A percentile compares a stretch with the other conserved stretches of the same genome.
These are phyloP conservation scores for Eilema depressum DNA, from an alignment of 2,888 invertebrate species.

Conservation along the genomic window DNA sequence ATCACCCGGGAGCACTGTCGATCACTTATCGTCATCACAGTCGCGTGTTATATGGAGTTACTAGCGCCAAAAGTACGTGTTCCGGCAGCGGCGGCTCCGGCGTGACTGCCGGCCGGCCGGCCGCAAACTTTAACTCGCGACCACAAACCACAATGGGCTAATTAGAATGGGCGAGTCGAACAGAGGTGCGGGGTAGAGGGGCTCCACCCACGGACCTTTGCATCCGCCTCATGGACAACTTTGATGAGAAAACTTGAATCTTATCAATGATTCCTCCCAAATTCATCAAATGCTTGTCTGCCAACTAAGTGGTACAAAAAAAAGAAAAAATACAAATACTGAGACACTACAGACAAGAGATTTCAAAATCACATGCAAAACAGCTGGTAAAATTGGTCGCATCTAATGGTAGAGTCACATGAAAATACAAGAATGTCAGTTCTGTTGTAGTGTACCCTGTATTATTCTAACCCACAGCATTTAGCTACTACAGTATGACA, in stretches of 20 bases:
- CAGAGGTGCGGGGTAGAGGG: conserved; percentile 69
- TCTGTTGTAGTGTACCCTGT: conserved; percentile 17
- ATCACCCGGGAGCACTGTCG: conserved; percentile 74
- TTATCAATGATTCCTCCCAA: conserved; percentile 62
- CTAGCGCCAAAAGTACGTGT: conserved; percentile 63
- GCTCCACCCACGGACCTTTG: conserved; percentile 83
- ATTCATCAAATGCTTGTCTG: conserved; percentile 50
- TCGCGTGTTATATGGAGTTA: conserved; percentile 65
- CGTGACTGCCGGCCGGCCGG: conserved; percentile 81
- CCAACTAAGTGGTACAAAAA: too few species aligned
- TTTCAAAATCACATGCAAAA: background rate
- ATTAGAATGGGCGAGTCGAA: conserved; percentile 83
- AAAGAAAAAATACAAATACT: conserved; percentile 18
- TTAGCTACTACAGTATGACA: conserved; percentile 34
- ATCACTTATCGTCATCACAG: conserved; percentile 82
- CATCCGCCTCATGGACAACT: conserved; percentile 81
- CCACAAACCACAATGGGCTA: conserved; percentile 86
- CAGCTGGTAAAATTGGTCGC: background rate
- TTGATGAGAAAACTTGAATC: conserved; percentile 70
- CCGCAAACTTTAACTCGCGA: conserved; percentile 79
- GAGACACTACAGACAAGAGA: background rate
- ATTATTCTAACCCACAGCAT: conserved; percentile 14
- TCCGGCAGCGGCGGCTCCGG: conserved; percentile 68
- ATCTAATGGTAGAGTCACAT: background rate
- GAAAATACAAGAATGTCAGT: background rate